phyloP scores from a whole-genome alignment of 2,797 vertebrate species.

The Stomatorhinus walkeri region DNA sequence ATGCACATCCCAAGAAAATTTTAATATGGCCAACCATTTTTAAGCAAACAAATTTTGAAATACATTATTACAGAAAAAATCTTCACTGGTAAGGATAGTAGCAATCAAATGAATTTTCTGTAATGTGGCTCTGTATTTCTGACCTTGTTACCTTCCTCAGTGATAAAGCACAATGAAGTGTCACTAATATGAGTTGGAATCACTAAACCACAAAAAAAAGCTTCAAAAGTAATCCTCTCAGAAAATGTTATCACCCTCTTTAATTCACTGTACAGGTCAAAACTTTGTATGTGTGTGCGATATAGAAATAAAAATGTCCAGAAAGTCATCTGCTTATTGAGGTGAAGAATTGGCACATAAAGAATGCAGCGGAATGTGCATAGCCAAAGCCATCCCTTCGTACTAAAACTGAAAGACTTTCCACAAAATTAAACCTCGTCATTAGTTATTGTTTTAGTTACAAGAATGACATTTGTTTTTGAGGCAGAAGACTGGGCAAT shows the following conservation, averaged over 20 bases:
- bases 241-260: background rate
- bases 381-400: background rate
- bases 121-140: background rate
- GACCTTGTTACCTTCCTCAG: background rate
- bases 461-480: background rate
- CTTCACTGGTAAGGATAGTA: background rate
- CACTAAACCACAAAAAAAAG: constrained; percentile 7
- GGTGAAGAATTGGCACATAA: constrained; percentile 8
- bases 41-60: background rate
- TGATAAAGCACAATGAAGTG: background rate
- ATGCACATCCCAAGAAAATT: background rate
- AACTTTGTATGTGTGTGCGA: background rate
- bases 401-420: background rate
- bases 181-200: background rate
- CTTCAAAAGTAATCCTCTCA: background rate
- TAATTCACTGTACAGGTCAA: background rate
- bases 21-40: background rate
- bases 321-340: background rate
- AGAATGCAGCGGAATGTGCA: background rate
- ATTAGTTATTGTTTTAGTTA: constrained; percentile 6
- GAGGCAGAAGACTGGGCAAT: background rate
- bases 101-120: background rate
- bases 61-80: background rate
- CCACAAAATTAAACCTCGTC: constrained; percentile 12
- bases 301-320: background rate